Conservation (phyloP, 2,888 invertebrate genomes). For the Andrena marginata region DNA sequence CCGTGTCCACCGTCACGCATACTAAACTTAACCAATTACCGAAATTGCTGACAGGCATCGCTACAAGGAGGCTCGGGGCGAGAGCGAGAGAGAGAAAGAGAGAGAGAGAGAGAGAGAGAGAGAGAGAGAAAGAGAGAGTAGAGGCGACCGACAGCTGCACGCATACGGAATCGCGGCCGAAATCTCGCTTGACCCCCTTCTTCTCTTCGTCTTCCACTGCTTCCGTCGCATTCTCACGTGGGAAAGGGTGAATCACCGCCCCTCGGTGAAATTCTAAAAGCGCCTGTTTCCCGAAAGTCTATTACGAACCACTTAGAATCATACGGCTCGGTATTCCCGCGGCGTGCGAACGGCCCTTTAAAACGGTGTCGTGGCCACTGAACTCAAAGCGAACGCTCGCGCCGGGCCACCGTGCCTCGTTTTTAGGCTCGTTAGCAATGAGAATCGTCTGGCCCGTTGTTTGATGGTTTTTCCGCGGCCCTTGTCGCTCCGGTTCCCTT, state of each 20-base stretch:
- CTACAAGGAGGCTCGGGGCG: neutral
- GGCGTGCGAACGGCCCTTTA: slow-evolving; percentile 41
- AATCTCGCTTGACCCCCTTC: slow-evolving; percentile 68
- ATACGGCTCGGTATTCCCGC: slow-evolving; percentile 61
- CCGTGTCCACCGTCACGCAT: slow-evolving; percentile 25
- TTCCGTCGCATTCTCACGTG: slow-evolving; percentile 63
- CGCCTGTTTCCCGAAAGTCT: slow-evolving; percentile 74
- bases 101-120: too few species aligned
- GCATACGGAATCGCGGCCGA: slow-evolving; percentile 61
- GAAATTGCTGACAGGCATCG: slow-evolving; percentile 43
- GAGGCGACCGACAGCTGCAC: slow-evolving; percentile 60
- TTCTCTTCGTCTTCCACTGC: neutral
- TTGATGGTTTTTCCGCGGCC: slow-evolving; percentile 25
- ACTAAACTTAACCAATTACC: slow-evolving; percentile 46
- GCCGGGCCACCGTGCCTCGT: slow-evolving; percentile 12
- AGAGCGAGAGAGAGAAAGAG: too few species aligned
- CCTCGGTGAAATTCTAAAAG: slow-evolving; percentile 73
- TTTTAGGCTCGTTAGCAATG: slow-evolving; percentile 52
- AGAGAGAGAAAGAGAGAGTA: too few species aligned
- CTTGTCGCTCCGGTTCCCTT: neutral
- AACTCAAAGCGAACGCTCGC: slow-evolving; percentile 40
- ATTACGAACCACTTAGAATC: slow-evolving; percentile 73
- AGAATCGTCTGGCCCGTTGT: slow-evolving; percentile 30
- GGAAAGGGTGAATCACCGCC: slow-evolving; percentile 68
- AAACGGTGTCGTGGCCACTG: slow-evolving; percentile 51